Base-by-base conservation (phyloP, 1,140 invertebrate genomes). In the Saccostrea cuccullata region DNA sequence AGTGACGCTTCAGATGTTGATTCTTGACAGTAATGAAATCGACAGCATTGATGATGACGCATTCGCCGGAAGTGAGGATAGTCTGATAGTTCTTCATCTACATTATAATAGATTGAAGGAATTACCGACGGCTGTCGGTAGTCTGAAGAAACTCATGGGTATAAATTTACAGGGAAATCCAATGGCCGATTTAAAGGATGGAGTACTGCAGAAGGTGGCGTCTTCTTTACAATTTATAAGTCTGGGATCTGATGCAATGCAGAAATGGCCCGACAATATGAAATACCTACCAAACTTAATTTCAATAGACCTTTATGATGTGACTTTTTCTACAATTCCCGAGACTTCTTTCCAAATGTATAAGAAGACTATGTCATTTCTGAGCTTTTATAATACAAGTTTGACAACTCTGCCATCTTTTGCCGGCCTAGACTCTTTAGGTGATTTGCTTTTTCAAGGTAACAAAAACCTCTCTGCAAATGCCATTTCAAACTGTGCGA, bases 161-260 rank as follows among this genome's bases (percentile, higher is more conserved):
- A 40, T 87, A n/a, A 23, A 87, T 13, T 26, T 87, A 15, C 87
- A 87, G 17, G 47, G 83, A 36, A 87, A 87, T 70, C 87, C 87
- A 5, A 87, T 87, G 40, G 13, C 87, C 3, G 47, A 56, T 64
- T 67, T 84, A 15, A 84, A 60, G 8, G 23, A 84, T 26, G 82
- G 73, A 6, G 55, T 87, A 5, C 40, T 87, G 40, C 11, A 73
- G 60, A 84, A 84, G 56, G 55, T 87, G 15, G 64, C 87, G 6
- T 36, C 58, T 23, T 30, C 58, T 8, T n/a, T 87, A 9, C 60
- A 60, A 2, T 55, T 40, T 30, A 56, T 87, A 84, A 84, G 55
- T n/a, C 55, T 87, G 64, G 87, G 87, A 2, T 56, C 82, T 15
- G 55, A 23, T 11, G 64, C 60, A 84, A 84, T 87, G 87, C 64